Conservation (phyloP, 2,888 invertebrate species). For the Dasypolia templi region DNA sequence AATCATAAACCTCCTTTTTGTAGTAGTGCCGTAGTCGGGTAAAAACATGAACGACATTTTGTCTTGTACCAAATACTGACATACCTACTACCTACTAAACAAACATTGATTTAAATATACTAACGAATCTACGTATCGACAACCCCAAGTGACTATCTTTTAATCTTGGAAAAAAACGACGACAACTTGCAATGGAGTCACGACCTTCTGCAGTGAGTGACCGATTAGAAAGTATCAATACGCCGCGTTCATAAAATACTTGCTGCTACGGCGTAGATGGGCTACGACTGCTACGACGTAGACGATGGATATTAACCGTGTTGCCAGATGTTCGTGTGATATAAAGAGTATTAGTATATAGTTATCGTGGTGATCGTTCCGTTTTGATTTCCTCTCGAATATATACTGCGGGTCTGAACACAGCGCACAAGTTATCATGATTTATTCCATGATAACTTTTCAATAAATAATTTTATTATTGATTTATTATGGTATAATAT, state of each 20-base stretch:
- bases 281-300: slow-evolving; percentile 18
- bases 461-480: too few relatives aligned
- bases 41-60: neutral
- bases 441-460: too few relatives aligned
- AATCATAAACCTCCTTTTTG: too few relatives aligned
- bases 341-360: too few relatives aligned
- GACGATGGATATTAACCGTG: neutral
- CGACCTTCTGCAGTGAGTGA: neutral
- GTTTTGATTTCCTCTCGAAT: neutral
- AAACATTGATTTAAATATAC: neutral
- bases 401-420: neutral
- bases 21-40: too few relatives aligned
- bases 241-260: neutral
- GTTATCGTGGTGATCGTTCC: neutral
- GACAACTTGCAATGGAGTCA: neutral
- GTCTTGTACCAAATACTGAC: neutral
- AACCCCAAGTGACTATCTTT: neutral
- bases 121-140: neutral
- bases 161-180: neutral
- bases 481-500: too few relatives aligned
- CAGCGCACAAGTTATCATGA: neutral
- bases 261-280: neutral
- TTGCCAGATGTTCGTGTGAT: neutral
- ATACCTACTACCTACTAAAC: neutral
- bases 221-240: neutral